Percentiles rank a stretch among this genome's conserved stretches.
Conservation (phyloP, 2,888 invertebrate species). For the Geotrupes spiniger region DNA sequence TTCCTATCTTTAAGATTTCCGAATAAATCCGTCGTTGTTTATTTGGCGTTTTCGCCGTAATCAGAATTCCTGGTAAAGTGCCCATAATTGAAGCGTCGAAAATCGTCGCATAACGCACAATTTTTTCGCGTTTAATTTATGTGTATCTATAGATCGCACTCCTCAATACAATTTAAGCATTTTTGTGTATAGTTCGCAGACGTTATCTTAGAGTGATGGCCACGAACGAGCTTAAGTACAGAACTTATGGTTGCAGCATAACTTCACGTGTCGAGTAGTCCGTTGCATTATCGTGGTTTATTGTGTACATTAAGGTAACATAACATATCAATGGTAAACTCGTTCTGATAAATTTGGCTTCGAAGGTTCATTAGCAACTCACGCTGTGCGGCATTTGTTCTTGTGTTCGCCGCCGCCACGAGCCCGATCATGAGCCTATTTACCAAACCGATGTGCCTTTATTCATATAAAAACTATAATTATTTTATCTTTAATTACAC, state of each 20-base stretch:
- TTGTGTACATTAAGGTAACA: slow-evolving; percentile 33
- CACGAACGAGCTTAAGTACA: slow-evolving; percentile 10
- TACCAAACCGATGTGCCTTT: slow-evolving; percentile 24
- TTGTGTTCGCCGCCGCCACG: slow-evolving; percentile 23
- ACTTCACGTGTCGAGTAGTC: slow-evolving; percentile 28
- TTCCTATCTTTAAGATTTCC: too few relatives aligned
- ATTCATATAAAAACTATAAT: slow-evolving; percentile 22
- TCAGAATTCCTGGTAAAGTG: too few relatives aligned
- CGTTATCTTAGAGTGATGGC: slow-evolving; percentile 9
- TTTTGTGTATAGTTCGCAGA: slow-evolving; percentile 7
- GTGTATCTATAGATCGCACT: slow-evolving; percentile 3
- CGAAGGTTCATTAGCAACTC: slow-evolving; percentile 40
- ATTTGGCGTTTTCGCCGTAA: too few relatives aligned
- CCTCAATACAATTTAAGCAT: slow-evolving; percentile 2
- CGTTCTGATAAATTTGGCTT: slow-evolving; percentile 41
- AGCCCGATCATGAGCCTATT: slow-evolving; percentile 25
- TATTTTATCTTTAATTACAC: slow-evolving; percentile 10
- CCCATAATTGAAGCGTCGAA: too few relatives aligned
- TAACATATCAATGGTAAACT: slow-evolving; percentile 37
- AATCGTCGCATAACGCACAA: too few relatives aligned
- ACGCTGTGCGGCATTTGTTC: slow-evolving; percentile 30
- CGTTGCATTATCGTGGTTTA: slow-evolving; percentile 40
- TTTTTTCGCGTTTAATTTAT: slow-evolving; percentile 3
- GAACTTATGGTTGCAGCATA: slow-evolving; percentile 28
- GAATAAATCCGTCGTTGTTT: too few relatives aligned